These are phyloP conservation scores for Autographa pulchrina DNA, from an alignment of 2,888 invertebrate genomes.

Conservation along the genomic window DNA sequence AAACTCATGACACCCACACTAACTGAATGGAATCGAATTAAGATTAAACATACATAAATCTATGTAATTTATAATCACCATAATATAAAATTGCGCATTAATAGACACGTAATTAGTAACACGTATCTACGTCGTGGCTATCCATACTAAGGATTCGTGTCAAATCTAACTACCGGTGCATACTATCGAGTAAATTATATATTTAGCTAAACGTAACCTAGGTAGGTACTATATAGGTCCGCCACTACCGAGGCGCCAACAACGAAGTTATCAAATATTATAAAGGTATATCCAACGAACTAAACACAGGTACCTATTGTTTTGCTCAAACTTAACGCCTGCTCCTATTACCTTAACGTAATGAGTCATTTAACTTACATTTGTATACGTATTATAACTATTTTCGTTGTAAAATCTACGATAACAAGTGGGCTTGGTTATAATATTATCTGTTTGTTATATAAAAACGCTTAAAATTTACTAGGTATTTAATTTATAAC, in stretches of 20 bases:
- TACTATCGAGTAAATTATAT: conserved; percentile 62
- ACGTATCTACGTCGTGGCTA: conserved; percentile 64
- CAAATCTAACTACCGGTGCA: conserved; percentile 80
- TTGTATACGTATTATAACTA: conserved; percentile 76
- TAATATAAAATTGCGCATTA: conserved; percentile 74
- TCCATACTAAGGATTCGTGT: conserved; percentile 76
- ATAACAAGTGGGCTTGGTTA: conserved; percentile 78
- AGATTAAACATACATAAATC: conserved; percentile 20
- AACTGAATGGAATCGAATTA: conserved; percentile 45
- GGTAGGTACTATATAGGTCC: conserved; percentile 43
- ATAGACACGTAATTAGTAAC: conserved; percentile 72
- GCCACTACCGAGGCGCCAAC: conserved; percentile 61
- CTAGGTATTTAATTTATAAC: conserved; percentile 57
- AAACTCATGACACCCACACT: conserved; percentile 32
- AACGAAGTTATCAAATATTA: conserved; percentile 56
- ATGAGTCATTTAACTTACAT: conserved; percentile 66
- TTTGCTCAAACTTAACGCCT: conserved; percentile 61
- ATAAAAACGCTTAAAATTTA: conserved; percentile 64
- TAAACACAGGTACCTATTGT: conserved; percentile 57
- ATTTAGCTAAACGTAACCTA: conserved; percentile 55
- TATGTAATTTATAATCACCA: conserved; percentile 41
- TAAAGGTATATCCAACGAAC: conserved; percentile 35
- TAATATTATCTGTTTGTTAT: conserved; percentile 63
- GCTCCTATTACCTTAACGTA: conserved; percentile 60
- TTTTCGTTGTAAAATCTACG: conserved; percentile 87